Evolutionary conservation across 2,113 vertebrate genomes (phyloP), one percentile per base, ranked within the genome.

Genomic region (Lasiurus cinereus): DNA sequence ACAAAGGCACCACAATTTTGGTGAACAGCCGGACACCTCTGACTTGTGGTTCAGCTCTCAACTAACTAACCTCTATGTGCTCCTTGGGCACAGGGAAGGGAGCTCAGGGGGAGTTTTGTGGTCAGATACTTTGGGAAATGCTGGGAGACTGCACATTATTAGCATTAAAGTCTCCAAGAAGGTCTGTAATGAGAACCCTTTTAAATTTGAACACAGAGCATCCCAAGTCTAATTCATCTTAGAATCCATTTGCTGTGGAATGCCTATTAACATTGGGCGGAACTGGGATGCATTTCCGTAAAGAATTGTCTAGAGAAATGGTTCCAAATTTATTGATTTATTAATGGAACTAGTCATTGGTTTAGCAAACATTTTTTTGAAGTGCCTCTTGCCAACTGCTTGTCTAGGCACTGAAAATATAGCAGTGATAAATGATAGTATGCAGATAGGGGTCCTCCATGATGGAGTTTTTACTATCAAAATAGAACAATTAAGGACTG

Each of bases 331-430:
- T 31, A 50, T 69, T 73, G 19, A 88, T 33, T 83, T 48, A 78
- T 74, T 91, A 62, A 84, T 79, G 46, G 18, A 79, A 73, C 88
- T 21, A n/a, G n/a, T 94, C 43, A 77, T 74, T 85, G 69, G 82
- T 64, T 91, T 74, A 70, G 82, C 78, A 93, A 89, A 52, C 36
- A 74, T 31, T 93, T 78, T 78, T 62, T 83, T 78, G 73, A 85
- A 93, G 33, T 39, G n/a, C 46, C 27, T 93, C 14, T 83, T 78
- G 39, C 50, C 54, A 66, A 36, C 14, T 21, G 50, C 77, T 69
- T 3, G 90, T 83, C 19, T 83, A 78, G 67, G 69, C 43, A 24
- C 56, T 64, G n/a, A 80, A 56, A 84, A 77, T 59, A 46, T 43
- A 85, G 2, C 6, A n/a, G 14, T 86, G 22, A 66, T 46, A 15